Evolutionary conservation across 2,113 vertebrate species (phyloP).

Genomic region (Cyphomyrus discorhynchus): DNA sequence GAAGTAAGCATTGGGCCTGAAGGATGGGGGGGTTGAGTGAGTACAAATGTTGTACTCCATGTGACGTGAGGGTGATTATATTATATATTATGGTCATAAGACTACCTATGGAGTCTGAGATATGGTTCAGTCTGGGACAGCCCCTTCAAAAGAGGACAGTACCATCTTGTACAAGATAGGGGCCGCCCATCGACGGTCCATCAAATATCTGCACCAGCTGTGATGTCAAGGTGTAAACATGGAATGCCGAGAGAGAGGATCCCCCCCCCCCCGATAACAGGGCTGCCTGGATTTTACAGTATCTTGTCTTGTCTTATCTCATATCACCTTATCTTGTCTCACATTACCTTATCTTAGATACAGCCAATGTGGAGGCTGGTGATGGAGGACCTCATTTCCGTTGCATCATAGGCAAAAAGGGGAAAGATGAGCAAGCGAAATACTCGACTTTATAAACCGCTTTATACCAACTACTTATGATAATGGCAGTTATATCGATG

Average conservation of each 20-base stretch:
- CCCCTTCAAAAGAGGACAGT: not conserved
- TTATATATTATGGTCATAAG: not conserved
- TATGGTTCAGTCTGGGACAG: not conserved
- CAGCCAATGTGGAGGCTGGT: not conserved
- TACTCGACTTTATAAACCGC: not conserved
- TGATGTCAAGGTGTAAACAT: not conserved
- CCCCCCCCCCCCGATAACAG: not conserved
- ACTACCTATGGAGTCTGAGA: not conserved
- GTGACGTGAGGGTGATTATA: conserved; percentile 1
- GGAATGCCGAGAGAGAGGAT: not conserved
- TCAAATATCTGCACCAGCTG: not conserved
- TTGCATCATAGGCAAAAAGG: not conserved
- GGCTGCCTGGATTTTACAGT: not conserved
- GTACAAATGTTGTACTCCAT: conserved; percentile 35
- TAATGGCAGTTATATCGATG: not conserved
- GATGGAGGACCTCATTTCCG: not conserved
- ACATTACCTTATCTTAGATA: not conserved
- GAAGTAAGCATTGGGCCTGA: not conserved
- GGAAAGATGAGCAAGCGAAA: not conserved
- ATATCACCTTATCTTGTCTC: not conserved
- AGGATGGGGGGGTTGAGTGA: conserved; percentile 20
- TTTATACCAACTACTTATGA: not conserved
- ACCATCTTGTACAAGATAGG: not conserved
- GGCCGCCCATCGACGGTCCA: not conserved
- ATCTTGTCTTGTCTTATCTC: not conserved